phyloP scores from a whole-genome alignment of 1,140 invertebrate genomes.

The Drosophila aff. region DNA sequence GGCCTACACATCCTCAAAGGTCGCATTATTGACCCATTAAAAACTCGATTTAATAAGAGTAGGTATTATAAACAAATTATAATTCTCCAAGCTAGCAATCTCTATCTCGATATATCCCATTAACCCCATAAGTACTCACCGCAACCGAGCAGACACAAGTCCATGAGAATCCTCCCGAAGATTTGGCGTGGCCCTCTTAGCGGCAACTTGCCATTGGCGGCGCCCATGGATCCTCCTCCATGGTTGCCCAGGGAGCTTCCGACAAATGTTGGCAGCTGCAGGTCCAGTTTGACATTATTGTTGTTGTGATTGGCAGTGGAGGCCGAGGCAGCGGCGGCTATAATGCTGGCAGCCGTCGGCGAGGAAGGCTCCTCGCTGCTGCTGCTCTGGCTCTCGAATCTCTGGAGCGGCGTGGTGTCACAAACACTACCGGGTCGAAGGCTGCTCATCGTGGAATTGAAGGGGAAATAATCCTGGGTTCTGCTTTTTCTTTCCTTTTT shows the following conservation, averaged over 20 bases:
- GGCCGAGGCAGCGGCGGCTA: constrained; percentile 38
- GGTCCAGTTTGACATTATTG: constrained; percentile 76
- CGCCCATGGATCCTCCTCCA: constrained; percentile 9
- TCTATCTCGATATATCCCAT: background rate
- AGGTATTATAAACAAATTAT: no score
- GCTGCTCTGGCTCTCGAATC: constrained; percentile 78
- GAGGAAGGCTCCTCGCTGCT: constrained; percentile 75
- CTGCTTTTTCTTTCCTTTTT: background rate
- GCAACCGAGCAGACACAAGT: constrained; percentile 66
- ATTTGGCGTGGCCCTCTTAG: constrained; percentile 56
- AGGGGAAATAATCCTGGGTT: background rate
- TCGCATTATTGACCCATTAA: no score
- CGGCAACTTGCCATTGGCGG: constrained; percentile 18
- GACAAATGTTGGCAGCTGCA: constrained; percentile 63
- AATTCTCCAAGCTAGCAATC: background rate
- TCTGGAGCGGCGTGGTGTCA: constrained; percentile 75
- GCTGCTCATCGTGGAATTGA: constrained; percentile 59
- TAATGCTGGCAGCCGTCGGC: constrained; percentile 62
- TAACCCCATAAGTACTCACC: constrained; percentile 52
- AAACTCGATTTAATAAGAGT: no score
- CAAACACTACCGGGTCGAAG: constrained; percentile 68
- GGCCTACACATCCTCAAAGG: no score
- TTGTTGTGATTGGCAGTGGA: constrained; percentile 38
- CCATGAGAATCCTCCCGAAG: constrained; percentile 58
- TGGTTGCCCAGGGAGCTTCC: constrained; percentile 3